Percentiles rank a stretch among this genome's conserved stretches.
Conservation (phyloP, 2,113 vertebrate genomes). For the Xerus inauris region DNA sequence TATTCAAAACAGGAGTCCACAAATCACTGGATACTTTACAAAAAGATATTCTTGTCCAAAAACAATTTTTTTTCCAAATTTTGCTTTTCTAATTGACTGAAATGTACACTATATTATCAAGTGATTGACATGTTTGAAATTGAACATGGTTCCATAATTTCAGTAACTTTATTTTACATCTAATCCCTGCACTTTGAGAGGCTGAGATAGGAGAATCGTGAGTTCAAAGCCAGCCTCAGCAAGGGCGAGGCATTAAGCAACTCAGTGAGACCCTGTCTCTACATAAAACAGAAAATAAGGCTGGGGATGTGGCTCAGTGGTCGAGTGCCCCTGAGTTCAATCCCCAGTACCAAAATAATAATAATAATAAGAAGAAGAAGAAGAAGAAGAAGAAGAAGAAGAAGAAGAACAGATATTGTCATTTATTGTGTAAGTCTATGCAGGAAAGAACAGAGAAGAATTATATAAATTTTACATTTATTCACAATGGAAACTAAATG, state of each 20-base stretch:
- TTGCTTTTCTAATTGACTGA: neutral
- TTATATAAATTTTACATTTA: neutral
- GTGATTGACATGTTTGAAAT: neutral
- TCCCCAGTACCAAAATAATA: no score
- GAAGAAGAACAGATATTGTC: no score
- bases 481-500: neutral
- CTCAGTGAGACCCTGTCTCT: no score
- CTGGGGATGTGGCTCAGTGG: no score
- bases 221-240: no score
- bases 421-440: neutral
- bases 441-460: neutral
- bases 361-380: no score
- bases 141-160: neutral
- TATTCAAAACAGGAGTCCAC: neutral
- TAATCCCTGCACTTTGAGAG: no score
- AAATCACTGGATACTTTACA: neutral
- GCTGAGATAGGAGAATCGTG: no score
- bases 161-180: neutral
- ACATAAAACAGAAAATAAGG: no score
- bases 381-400: no score
- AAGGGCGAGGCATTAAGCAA: no score
- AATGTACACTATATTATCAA: neutral
- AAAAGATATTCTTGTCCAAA: neutral
- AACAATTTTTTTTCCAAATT: neutral
- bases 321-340: no score